Evolutionary conservation across 64 coral and sea anemone species (phyloP), one percentile per base, ranked within the genome.

Genomic region (Porites lutea): DNA sequence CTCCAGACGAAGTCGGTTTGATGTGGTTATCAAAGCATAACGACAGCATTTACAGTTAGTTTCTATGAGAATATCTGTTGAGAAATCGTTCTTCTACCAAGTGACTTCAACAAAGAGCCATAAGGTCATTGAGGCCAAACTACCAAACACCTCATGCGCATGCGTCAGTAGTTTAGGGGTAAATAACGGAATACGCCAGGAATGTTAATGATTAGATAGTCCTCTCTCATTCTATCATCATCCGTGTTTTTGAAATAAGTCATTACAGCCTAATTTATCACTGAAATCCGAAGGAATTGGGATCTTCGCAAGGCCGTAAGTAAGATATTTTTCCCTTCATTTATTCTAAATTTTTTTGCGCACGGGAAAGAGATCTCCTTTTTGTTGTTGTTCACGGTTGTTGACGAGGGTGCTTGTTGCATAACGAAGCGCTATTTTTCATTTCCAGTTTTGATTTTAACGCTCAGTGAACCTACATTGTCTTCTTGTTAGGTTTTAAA

Each of bases 201-300:
- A 79, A 79, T 79, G 63, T 84, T 49, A 63, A 65, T 84, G 81
- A 84, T 84, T 84, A 84, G 60, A 68, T 84, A 84, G 61, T 84
- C 63, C 61, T 14, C 46, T 66, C 81, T 84, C 59, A 68, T 84
- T 84, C 14, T 66, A 63, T 84, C 62, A 84, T n/a, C 62, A 49
- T 84, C 63, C 16, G 46, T 21, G 8, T 68, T 84, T 52, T 3
- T 66, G 61, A 68, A 84, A 84, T 68, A 84, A 68, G 81, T 52
- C 81, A 84, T 47, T 66, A 51, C 6, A 48, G 45, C 68, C 12
- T 50, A 84, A 52, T 65, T 19, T 12, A 84, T 84, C 64, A 49
- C 45, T 65, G 47, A 68, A 68, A 51, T 68, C 81, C 81, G 61
- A 13, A 65, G 27, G 79, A 84, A 84, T 68, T n/a, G 19, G 81